Percentiles rank a stretch among this genome's conserved stretches.
These are phyloP conservation scores for Rhaphigaster nebulosa DNA, from an alignment of 2,888 invertebrate genomes.

Conservation along the genomic window DNA sequence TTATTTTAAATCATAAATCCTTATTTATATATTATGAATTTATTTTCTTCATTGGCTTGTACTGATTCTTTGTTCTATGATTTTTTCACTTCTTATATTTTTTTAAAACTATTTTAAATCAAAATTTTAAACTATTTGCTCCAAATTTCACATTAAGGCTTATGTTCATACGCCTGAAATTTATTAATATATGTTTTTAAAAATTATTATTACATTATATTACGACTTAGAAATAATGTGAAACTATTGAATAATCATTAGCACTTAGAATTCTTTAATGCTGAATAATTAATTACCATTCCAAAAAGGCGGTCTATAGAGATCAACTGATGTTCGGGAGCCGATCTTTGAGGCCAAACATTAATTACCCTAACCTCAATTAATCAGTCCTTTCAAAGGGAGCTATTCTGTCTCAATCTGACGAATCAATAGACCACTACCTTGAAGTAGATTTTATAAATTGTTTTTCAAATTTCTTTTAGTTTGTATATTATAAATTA, in stretches of 20 bases:
- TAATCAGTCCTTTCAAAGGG: slow-evolving; percentile 25
- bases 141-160: too few relatives aligned
- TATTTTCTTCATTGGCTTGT: too few relatives aligned
- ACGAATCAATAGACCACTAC: slow-evolving; percentile 21
- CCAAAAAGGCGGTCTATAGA: not conserved
- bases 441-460: not conserved
- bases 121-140: too few relatives aligned
- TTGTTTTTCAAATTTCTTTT: not conserved
- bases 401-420: not conserved
- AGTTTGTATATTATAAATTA: not conserved
- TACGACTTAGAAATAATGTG: not conserved
- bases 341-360: slow-evolving; percentile 7
- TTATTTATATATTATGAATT: too few relatives aligned
- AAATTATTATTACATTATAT: not conserved
- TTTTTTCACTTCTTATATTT: too few relatives aligned
- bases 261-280: not conserved
- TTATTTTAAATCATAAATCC: too few relatives aligned
- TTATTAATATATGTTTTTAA: too few relatives aligned
- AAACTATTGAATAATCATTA: not conserved
- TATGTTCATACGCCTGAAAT: too few relatives aligned
- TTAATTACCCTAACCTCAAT: slow-evolving; percentile 41
- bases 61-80: too few relatives aligned
- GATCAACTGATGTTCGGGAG: not conserved
- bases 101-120: too few relatives aligned
- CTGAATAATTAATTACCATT: not conserved